Evolutionary conservation across 2,888 invertebrate species (phyloP).

Genomic region (Drosophila birchii): DNA sequence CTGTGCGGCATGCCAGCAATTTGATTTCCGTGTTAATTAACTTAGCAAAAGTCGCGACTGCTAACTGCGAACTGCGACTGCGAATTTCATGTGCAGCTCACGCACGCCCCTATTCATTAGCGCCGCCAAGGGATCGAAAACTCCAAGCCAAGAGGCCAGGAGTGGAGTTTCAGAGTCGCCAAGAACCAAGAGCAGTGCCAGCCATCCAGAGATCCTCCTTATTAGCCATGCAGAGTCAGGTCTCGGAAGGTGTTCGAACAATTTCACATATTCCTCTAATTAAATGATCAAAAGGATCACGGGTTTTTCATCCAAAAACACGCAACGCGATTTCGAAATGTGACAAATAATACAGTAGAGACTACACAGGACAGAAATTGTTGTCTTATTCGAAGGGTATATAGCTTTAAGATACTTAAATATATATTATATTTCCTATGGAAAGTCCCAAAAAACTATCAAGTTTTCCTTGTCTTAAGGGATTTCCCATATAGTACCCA

Average conservation of each 20-base stretch:
- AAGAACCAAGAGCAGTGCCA: not conserved
- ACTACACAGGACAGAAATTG: not conserved
- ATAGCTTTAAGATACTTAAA: not conserved
- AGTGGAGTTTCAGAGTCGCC: not conserved
- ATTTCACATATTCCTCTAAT: constrained; percentile 84
- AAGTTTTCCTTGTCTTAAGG: not conserved
- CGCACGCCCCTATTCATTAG: constrained; percentile 81
- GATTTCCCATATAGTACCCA: not conserved
- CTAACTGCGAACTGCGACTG: constrained; percentile 34
- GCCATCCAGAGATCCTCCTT: constrained; percentile 41
- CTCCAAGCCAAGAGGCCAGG: not conserved
- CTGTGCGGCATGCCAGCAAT: constrained; percentile 72
- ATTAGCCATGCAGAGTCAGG: constrained; percentile 75
- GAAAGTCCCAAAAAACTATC: not conserved
- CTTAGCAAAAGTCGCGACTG: constrained; percentile 73
- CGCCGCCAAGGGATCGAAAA: constrained; percentile 53
- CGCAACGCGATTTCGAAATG: constrained; percentile 5
- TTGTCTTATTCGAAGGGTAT: too few relatives aligned
- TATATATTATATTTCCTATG: not conserved
- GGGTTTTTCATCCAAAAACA: constrained; percentile 59
- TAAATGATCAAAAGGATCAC: constrained; percentile 83
- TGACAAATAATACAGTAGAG: constrained; percentile 18
- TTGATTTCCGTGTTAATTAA: constrained; percentile 81
- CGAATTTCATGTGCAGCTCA: constrained; percentile 76
- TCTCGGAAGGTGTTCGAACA: constrained; percentile 80